These are phyloP conservation scores for Melangyna quadrimaculata DNA, from an alignment of 2,888 invertebrate genomes.

Conservation along the genomic window DNA sequence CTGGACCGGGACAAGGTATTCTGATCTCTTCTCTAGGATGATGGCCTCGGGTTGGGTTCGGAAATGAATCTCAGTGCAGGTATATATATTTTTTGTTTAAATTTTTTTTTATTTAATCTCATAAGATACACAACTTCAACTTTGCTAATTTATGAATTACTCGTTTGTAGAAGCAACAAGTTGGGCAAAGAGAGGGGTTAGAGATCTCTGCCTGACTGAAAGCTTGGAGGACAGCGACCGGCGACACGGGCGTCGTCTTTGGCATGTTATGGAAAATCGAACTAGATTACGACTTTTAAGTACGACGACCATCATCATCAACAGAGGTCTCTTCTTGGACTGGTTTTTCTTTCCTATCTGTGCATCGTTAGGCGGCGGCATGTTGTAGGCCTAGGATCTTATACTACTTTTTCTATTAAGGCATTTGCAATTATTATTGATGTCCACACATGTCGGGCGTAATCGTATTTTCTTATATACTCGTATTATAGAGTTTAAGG, in stretches of 20 bases:
- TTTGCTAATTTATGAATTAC: constrained; percentile 71
- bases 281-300: constrained; percentile 68
- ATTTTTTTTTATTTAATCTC: constrained; percentile 17
- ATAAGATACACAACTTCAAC: constrained; percentile 54
- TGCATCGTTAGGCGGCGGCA: constrained; percentile 39
- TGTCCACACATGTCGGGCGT: constrained; percentile 70
- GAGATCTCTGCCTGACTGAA: background rate
- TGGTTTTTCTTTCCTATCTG: constrained; percentile 57
- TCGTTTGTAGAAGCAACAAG: constrained; percentile 17
- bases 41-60: constrained; percentile 60
- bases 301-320: constrained; percentile 5
- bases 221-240: constrained; percentile 12
- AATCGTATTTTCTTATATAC: constrained; percentile 61
- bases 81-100: constrained; percentile 15
- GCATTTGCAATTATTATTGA: constrained; percentile 74
- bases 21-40: constrained; percentile 62
- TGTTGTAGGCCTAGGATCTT: constrained; percentile 34
- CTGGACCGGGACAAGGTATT: constrained; percentile 48
- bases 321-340: constrained; percentile 52
- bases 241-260: background rate
- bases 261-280: constrained; percentile 70
- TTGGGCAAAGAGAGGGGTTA: background rate
- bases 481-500: constrained; percentile 29
- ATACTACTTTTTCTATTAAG: constrained; percentile 59
- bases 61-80: constrained; percentile 37